Conservation (phyloP, 2,888 invertebrate genomes). For the Stratiomys singularior region DNA sequence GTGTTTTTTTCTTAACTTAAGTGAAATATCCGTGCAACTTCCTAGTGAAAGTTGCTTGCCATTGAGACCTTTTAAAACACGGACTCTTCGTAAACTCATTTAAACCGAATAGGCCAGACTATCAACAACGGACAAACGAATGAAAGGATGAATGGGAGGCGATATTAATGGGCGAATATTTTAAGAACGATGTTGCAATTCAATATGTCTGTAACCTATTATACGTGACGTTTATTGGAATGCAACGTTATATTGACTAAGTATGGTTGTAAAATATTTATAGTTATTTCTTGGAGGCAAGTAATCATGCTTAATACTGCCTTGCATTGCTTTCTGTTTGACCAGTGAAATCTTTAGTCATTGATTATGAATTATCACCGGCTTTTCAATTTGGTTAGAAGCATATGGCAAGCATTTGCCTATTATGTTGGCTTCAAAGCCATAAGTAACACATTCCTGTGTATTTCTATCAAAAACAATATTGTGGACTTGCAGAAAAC, state of each 20-base stretch:
- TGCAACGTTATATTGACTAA: conserved; percentile 10
- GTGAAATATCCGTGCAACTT: conserved; percentile 21
- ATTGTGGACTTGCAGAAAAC: too few species aligned
- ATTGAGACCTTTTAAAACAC: not conserved
- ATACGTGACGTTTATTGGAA: conserved; percentile 41
- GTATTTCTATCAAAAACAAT: too few species aligned
- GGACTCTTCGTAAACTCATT: conserved; percentile 18
- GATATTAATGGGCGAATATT: conserved; percentile 31
- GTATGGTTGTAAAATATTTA: conserved; percentile 35
- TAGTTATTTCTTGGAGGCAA: conserved; percentile 33
- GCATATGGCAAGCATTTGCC: too few species aligned
- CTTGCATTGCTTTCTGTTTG: not conserved
- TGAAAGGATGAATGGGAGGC: conserved; percentile 25
- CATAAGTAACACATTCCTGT: too few species aligned
- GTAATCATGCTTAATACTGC: not conserved
- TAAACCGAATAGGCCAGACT: too few species aligned
- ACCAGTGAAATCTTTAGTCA: conserved; percentile 18
- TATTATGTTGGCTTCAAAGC: too few species aligned
- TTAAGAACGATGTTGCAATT: conserved; percentile 39
- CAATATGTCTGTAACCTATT: conserved; percentile 31
- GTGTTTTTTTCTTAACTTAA: not conserved
- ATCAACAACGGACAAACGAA: not conserved
- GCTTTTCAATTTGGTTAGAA: not conserved
- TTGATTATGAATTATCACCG: conserved; percentile 32
- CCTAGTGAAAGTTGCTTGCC: conserved; percentile 38